phyloP scores from a whole-genome alignment of 2,888 invertebrate species.

The Anoplius nigerrimus region DNA sequence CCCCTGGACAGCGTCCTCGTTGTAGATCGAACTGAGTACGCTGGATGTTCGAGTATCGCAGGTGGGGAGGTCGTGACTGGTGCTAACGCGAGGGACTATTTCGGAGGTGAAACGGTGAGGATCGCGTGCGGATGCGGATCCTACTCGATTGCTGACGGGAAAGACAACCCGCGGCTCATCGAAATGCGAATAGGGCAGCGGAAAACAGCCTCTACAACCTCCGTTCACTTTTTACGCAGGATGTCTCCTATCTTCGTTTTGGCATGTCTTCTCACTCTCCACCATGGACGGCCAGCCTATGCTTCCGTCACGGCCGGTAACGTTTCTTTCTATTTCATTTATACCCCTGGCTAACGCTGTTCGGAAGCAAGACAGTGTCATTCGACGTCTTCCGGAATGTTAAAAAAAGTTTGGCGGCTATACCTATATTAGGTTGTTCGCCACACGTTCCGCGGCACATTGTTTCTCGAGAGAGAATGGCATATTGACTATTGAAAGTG shows the following conservation, averaged over 20 bases:
- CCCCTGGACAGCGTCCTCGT: too few relatives aligned
- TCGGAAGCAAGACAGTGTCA: too few relatives aligned
- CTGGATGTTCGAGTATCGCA: constrained; percentile 26
- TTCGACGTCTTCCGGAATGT: too few relatives aligned
- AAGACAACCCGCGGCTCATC: not conserved
- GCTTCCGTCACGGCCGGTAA: constrained; percentile 71
- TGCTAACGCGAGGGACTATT: constrained; percentile 27
- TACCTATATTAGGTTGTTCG: too few relatives aligned
- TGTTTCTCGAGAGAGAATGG: too few relatives aligned
- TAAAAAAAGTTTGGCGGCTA: too few relatives aligned
- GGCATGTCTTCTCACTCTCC: constrained; percentile 58
- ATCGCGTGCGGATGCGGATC: constrained; percentile 44
- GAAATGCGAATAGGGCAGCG: too few relatives aligned
- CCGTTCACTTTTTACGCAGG: constrained; percentile 42
- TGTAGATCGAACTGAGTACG: constrained; percentile 9
- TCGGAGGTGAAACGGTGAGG: constrained; percentile 25
- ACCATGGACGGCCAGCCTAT: constrained; percentile 56
- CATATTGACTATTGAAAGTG: too few relatives aligned
- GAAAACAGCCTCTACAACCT: too few relatives aligned
- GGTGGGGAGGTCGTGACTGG: constrained; percentile 1
- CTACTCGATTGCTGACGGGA: constrained; percentile 35
- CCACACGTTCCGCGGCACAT: too few relatives aligned
- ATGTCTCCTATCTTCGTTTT: constrained; percentile 59
- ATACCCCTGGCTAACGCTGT: not conserved
- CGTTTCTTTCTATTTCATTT: constrained; percentile 4